Conservation (phyloP, 35 echinoderm and acorn worm genomes). For the Heliocidaris erythrogramma region DNA sequence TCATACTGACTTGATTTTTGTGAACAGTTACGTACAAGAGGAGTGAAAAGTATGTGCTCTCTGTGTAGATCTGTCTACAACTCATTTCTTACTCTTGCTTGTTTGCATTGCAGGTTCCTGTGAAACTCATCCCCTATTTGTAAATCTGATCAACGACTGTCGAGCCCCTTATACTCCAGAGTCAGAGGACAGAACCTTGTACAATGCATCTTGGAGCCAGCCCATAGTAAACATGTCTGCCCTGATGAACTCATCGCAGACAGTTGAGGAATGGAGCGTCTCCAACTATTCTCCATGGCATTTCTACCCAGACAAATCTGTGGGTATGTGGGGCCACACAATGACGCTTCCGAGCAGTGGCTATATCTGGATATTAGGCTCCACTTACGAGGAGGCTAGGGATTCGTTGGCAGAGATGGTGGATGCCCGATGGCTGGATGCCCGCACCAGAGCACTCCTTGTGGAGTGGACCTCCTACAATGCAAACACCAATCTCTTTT, state of each 20-base stretch:
- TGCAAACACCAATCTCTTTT: conserved; percentile 91
- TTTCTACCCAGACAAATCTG: conserved; percentile 41
- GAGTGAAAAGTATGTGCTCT: no score
- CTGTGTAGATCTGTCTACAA: no score
- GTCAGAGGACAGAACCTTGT: conserved; percentile 46
- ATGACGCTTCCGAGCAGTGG: conserved; percentile 68
- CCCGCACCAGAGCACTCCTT: conserved; percentile 75
- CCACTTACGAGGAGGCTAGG: conserved; percentile 27
- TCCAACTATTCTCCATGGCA: conserved; percentile 53
- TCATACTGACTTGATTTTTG: no score
- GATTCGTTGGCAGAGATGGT: conserved; percentile 50
- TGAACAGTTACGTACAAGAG: no score
- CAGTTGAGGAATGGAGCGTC: not conserved
- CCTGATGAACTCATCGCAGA: not conserved
- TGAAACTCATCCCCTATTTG: not conserved
- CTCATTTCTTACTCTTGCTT: not conserved
- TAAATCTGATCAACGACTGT: conserved; percentile 47
- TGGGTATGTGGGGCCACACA: conserved; percentile 55
- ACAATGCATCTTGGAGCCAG: conserved; percentile 50
- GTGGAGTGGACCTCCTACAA: conserved; percentile 93
- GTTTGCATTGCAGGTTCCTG: conserved; percentile 64
- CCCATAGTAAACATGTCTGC: not conserved
- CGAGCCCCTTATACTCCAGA: conserved; percentile 39
- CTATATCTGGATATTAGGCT: conserved; percentile 61
- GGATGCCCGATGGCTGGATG: conserved; percentile 68